These are phyloP conservation scores for Drosophila rhopaloa DNA, from an alignment of 1,140 invertebrate genomes.

Conservation along the genomic window DNA sequence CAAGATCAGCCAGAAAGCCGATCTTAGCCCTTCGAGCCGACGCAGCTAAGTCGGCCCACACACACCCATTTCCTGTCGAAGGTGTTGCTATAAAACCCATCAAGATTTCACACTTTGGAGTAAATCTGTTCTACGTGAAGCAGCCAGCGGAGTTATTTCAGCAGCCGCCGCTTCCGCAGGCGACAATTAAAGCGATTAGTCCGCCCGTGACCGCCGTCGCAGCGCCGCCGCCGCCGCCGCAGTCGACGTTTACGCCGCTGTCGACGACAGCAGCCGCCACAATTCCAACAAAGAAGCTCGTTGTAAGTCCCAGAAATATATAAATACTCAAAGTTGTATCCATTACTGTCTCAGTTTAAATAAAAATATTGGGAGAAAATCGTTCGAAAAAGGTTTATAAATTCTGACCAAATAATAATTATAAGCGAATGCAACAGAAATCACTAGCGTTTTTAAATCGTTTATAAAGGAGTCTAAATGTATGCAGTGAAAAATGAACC, in stretches of 20 bases:
- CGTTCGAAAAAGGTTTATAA: too few species aligned
- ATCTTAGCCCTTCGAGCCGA: slow-evolving; percentile 52
- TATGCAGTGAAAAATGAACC: neutral
- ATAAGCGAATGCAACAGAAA: neutral
- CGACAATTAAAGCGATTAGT: slow-evolving; percentile 84
- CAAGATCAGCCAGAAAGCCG: slow-evolving; percentile 35
- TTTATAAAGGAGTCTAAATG: neutral
- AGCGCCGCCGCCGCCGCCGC: slow-evolving; percentile 62
- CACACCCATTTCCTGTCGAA: slow-evolving; percentile 70
- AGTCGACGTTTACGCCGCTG: slow-evolving; percentile 73
- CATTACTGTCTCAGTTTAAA: too few species aligned
- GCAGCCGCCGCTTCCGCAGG: slow-evolving; percentile 83
- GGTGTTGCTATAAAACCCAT: slow-evolving; percentile 83
- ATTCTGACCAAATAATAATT: too few species aligned
- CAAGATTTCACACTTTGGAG: slow-evolving; percentile 85
- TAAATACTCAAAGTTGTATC: too few species aligned
- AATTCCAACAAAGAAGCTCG: slow-evolving; percentile 84
- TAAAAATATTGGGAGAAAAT: too few species aligned
- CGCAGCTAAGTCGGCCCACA: slow-evolving; percentile 48
- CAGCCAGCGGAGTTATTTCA: slow-evolving; percentile 85
- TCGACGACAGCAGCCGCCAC: slow-evolving; percentile 80
- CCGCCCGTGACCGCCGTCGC: slow-evolving; percentile 69
- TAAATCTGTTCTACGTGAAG: slow-evolving; percentile 85
- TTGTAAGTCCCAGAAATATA: slow-evolving; percentile 68
- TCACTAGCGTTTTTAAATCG: neutral